Base-by-base conservation (phyloP, 2,888 invertebrate genomes). In the Caenorhabditis zanzibari region DNA sequence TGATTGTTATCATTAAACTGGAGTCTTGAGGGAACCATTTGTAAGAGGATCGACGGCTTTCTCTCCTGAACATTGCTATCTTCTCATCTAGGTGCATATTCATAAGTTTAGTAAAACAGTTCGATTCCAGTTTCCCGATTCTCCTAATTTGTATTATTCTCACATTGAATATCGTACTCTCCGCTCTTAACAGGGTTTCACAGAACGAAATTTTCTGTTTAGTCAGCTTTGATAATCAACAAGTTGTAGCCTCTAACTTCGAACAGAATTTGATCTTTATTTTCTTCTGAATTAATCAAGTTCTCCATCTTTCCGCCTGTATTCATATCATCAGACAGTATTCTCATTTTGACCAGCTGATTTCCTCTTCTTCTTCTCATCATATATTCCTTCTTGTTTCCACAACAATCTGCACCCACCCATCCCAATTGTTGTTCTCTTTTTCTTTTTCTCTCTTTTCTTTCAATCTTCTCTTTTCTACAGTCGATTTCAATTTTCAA, bases 351-450 rank as follows among this genome's bases (percentile, higher is more conserved):
- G 56, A 7, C 71, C 71, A 71, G 71, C 71, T 71, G 71, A 71
- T 71, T 56, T 49, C 47, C 32, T 49, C 32, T 28, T 63, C 38
- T n/a, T n/a, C n/a, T n/a, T n/a, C n/a, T 38, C 35, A 35, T 66
- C 47, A n/a, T 41, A 14, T 38, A 32, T 19, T 32, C 44, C 24
- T 58, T 58, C 58, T 56, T 38, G 56, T 28, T 71, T 71, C 32
- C 69, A 56, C 56, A 69, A 54, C 75, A 58, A 28, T 75, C 75
- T 75, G 75, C 75, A 75, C 75, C 66, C 74, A 52, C 24, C 22
- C 35, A 49, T 4, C 49, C 35, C 24, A 9, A 54, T 38, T 19
- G n/a, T 68, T 28, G 32, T 24, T 41, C 24, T 47, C 35, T 47
- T 16, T 59, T 44, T 32, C 28, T 59, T 32, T 47, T 14, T 72